Evolutionary conservation across 2,113 vertebrate species (phyloP).

Genomic region (Sterrhoptilus dennistouni): DNA sequence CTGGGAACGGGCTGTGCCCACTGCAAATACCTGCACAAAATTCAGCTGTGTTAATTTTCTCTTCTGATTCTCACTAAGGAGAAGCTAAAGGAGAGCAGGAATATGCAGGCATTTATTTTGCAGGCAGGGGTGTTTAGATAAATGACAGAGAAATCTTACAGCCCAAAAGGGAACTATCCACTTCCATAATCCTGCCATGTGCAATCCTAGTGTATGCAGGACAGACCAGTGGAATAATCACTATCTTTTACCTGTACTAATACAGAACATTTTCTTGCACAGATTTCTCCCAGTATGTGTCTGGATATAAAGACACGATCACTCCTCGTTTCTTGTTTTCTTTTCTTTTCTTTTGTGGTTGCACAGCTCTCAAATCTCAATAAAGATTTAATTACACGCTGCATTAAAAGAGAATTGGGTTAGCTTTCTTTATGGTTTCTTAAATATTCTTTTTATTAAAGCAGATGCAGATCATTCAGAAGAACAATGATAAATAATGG

Average conservation of each 20-base stretch:
- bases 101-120: background rate
- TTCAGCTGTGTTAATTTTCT: background rate
- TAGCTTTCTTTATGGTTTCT: slow-evolving; percentile 15
- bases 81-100: background rate
- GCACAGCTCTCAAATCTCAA: slow-evolving; percentile 41
- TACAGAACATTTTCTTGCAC: background rate
- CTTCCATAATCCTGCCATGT: background rate
- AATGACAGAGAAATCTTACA: background rate
- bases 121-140: background rate
- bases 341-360: slow-evolving; percentile 14
- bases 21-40: background rate
- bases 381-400: slow-evolving; percentile 29
- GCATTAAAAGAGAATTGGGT: slow-evolving; percentile 15
- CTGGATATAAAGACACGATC: background rate
- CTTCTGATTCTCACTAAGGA: background rate
- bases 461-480: slow-evolving; percentile 1
- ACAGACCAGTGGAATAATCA: background rate
- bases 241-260: background rate
- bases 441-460: slow-evolving; percentile 38
- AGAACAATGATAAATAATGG: background rate
- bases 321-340: background rate
- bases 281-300: background rate
- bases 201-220: background rate
- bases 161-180: background rate
- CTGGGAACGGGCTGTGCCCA: background rate